Conservation (phyloP, 2,797 vertebrate species). For the Melanotaenia pygmaea region DNA sequence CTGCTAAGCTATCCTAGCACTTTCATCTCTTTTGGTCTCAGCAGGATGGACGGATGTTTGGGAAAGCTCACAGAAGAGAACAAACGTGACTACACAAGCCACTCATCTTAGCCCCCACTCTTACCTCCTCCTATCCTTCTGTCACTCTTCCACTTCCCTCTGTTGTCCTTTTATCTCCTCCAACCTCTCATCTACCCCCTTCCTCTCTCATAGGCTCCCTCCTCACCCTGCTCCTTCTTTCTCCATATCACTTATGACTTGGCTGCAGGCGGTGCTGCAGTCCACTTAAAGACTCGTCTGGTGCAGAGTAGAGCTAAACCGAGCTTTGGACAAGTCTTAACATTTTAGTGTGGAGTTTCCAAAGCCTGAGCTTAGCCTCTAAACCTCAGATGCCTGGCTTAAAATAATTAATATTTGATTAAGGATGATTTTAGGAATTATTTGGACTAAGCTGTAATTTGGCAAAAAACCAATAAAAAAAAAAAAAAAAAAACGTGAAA, state of each 20-base stretch:
- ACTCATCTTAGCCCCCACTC: slow-evolving; percentile 47
- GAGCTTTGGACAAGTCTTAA: slow-evolving; percentile 60
- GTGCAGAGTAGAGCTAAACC: slow-evolving; percentile 62
- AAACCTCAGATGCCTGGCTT: slow-evolving; percentile 29
- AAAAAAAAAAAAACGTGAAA: not conserved
- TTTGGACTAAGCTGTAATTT: slow-evolving; percentile 11
- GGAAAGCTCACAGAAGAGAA: slow-evolving; percentile 49
- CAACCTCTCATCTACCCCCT: slow-evolving; percentile 54
- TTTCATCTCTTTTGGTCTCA: slow-evolving; percentile 67
- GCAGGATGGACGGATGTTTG: slow-evolving; percentile 55
- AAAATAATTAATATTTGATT: slow-evolving; percentile 19
- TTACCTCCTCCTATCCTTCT: slow-evolving; percentile 33
- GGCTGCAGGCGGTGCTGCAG: slow-evolving; percentile 53
- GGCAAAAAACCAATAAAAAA: not conserved
- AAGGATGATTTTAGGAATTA: slow-evolving; percentile 25
- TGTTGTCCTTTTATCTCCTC: slow-evolving; percentile 61
- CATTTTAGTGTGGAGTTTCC: slow-evolving; percentile 54
- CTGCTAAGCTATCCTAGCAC: slow-evolving; percentile 44
- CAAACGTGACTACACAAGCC: slow-evolving; percentile 55
- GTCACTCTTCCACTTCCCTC: slow-evolving; percentile 45
- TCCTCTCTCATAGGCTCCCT: slow-evolving; percentile 32
- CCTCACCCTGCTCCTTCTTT: slow-evolving; percentile 20
- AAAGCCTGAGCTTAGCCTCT: slow-evolving; percentile 48
- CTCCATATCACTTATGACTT: slow-evolving; percentile 47
- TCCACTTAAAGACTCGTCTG: slow-evolving; percentile 66